A percentile compares a stretch with the other conserved stretches of the same genome.
Evolutionary conservation across 2,113 vertebrate genomes (phyloP).

Genomic region (Nycticryphes semicollaris): DNA sequence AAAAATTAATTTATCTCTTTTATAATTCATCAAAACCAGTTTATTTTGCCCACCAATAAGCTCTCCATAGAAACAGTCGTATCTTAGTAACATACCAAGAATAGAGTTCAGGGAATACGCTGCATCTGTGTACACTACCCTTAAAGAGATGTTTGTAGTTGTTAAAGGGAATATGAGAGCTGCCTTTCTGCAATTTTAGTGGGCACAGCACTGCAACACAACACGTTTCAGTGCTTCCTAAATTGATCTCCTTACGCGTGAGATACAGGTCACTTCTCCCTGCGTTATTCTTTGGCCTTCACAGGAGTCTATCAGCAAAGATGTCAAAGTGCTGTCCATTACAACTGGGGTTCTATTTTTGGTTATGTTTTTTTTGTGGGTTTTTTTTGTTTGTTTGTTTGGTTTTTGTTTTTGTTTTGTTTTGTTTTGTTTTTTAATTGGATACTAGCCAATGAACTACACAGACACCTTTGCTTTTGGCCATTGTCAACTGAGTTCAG

Average conservation of each 20-base stretch:
- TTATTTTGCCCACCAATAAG: conserved; percentile 40
- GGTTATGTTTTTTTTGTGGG: neutral
- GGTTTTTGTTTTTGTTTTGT: neutral
- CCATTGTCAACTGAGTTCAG: neutral
- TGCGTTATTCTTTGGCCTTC: neutral
- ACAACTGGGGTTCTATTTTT: neutral
- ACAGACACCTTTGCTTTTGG: neutral
- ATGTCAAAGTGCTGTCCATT: neutral
- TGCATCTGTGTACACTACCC: neutral
- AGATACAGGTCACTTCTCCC: neutral
- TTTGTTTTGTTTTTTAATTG: neutral
- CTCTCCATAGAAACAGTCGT: conserved; percentile 69
- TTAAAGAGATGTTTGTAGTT: neutral
- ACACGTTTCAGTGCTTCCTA: fast-evolving
- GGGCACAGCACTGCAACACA: neutral
- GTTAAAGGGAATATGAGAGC: neutral
- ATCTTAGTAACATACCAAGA: conserved; percentile 65
- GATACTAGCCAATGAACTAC: neutral
- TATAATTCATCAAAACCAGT: conserved; percentile 20
- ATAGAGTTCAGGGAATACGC: conserved; percentile 10
- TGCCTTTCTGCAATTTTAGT: neutral
- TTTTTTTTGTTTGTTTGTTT: neutral
- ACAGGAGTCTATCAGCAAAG: neutral
- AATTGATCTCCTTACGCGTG: fast-evolving
- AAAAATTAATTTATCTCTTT: conserved; percentile 22